Conservation (phyloP, 2,797 vertebrate genomes). For the Neosilurus hyrtlii region DNA sequence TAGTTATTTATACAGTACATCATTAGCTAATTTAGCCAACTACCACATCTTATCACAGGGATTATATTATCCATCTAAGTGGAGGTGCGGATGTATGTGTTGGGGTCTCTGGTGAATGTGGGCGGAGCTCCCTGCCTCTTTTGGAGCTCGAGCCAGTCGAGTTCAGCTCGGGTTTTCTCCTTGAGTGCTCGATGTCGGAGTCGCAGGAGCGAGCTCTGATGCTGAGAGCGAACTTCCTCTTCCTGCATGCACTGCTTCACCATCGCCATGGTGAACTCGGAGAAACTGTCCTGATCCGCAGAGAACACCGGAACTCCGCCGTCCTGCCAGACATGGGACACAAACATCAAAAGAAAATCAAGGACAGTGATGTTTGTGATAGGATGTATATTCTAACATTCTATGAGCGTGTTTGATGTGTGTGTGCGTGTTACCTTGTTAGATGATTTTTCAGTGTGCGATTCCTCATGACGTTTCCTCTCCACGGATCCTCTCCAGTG, state of each 20-base stretch:
- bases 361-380: too few relatives aligned
- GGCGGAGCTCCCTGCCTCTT: slow-evolving; percentile 73
- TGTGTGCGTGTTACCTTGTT: slow-evolving; percentile 63
- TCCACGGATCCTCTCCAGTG: slow-evolving; percentile 91
- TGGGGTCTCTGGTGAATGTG: neutral
- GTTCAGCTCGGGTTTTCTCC: slow-evolving; percentile 91
- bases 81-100: neutral
- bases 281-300: slow-evolving; percentile 90
- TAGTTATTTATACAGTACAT: neutral
- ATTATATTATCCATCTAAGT: neutral
- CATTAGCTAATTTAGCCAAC: neutral
- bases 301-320: slow-evolving; percentile 82
- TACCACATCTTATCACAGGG: neutral
- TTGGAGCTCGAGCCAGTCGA: slow-evolving; percentile 96
- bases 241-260: slow-evolving; percentile 98
- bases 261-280: slow-evolving; percentile 97
- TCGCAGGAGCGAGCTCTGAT: slow-evolving; percentile 89
- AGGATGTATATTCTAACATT: too few relatives aligned
- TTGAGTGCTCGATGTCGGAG: slow-evolving; percentile 93
- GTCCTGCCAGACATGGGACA: slow-evolving; percentile 67
- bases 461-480: slow-evolving; percentile 85
- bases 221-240: slow-evolving; percentile 91
- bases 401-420: slow-evolving; percentile 8
- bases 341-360: neutral
- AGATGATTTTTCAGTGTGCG: slow-evolving; percentile 67